Conservation (phyloP, 2,113 vertebrate species). For the Pseudois nayaur region DNA sequence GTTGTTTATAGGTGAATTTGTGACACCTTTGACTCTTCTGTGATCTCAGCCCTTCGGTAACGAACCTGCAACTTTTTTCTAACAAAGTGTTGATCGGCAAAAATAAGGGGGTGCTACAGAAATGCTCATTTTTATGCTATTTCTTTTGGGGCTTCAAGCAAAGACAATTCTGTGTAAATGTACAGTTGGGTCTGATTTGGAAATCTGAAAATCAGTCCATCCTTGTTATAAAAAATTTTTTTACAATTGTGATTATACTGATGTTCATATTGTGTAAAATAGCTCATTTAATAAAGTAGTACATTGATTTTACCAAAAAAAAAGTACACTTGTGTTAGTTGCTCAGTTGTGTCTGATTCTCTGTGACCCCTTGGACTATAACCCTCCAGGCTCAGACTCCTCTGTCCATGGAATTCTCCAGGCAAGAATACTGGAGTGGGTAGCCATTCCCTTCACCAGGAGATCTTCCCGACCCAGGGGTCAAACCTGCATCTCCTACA, state of each 20-base stretch:
- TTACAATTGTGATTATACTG: conserved; percentile 90
- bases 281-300: conserved; percentile 91
- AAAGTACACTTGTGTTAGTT: not conserved
- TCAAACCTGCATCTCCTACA: not conserved
- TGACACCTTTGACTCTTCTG: conserved; percentile 83
- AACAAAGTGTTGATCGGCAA: conserved; percentile 87
- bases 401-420: not conserved
- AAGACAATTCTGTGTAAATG: conserved; percentile 87
- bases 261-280: conserved; percentile 90
- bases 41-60: conserved; percentile 84
- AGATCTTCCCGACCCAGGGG: not conserved
- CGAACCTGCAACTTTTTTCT: conserved; percentile 87
- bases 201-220: conserved; percentile 86
- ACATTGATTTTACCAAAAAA: conserved; percentile 86
- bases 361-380: not conserved
- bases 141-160: conserved; percentile 84
- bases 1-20: conserved; percentile 82
- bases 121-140: conserved; percentile 87
- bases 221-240: conserved; percentile 83
- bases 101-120: conserved; percentile 85
- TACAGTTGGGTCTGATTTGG: conserved; percentile 87
- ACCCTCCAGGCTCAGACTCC: not conserved
- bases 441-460: not conserved
- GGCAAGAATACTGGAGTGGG: not conserved
- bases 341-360: not conserved